phyloP scores from a whole-genome alignment of 1,140 invertebrate species.

The Notospermus geniculatus region DNA sequence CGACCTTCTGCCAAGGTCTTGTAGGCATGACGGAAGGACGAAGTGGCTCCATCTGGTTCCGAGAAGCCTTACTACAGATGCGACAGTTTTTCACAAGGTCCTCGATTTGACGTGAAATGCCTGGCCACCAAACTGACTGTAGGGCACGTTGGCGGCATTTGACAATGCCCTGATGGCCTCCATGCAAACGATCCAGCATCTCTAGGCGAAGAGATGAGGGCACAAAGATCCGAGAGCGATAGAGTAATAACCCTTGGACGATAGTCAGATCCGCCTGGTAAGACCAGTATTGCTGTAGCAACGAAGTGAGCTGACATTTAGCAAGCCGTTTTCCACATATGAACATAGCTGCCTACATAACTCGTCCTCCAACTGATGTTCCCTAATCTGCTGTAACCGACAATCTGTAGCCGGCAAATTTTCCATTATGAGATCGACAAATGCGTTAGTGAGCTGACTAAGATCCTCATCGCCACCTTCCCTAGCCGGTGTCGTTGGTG shows the following conservation, averaged over 20 bases:
- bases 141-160: constrained; percentile 47
- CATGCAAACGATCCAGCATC: constrained; percentile 51
- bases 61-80: constrained; percentile 35
- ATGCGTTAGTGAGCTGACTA: not conserved
- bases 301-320: constrained; percentile 30
- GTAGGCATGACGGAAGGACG: not conserved
- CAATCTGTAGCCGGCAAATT: not conserved
- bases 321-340: constrained; percentile 43
- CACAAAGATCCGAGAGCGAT: constrained; percentile 45
- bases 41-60: not conserved
- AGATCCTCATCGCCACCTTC: not conserved
- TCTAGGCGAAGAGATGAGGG: constrained; percentile 38
- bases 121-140: constrained; percentile 53
- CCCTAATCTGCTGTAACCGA: too few relatives aligned
- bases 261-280: constrained; percentile 42
- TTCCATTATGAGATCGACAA: constrained; percentile 19
- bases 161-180: constrained; percentile 55
- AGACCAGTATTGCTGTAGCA: constrained; percentile 38
- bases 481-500: too few relatives aligned
- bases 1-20: not conserved
- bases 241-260: constrained; percentile 41
- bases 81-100: constrained; percentile 49
- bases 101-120: constrained; percentile 55
- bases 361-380: not conserved
- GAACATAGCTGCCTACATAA: not conserved